A percentile compares a stretch with the other conserved stretches of the same genome.
These are phyloP conservation scores for Drosophila antonietae DNA, from an alignment of 2,888 invertebrate species.

Conservation along the genomic window DNA sequence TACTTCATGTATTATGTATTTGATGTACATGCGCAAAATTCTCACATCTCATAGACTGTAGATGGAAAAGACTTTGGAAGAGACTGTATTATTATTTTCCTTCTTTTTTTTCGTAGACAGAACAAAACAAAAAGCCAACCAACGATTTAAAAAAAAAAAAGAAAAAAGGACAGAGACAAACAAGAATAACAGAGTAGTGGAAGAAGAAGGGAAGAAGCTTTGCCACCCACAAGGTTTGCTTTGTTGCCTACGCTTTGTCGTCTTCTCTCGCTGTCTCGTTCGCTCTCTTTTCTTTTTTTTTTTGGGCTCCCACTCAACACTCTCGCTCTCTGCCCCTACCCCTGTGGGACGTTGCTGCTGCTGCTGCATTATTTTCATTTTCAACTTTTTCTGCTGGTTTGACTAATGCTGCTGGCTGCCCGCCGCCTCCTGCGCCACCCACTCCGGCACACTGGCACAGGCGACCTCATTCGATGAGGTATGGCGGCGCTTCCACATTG, in stretches of 20 bases:
- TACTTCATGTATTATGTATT: conserved; percentile 69
- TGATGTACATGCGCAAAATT: conserved; percentile 80
- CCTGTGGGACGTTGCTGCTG: conserved; percentile 26
- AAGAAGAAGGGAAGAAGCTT: conserved; percentile 20
- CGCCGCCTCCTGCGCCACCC: conserved; percentile 10
- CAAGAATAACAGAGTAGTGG: background rate
- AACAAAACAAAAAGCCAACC: conserved; percentile 51
- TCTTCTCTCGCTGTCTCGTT: conserved; percentile 9
- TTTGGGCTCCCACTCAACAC: conserved; percentile 45
- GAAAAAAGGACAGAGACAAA: conserved; percentile 42
- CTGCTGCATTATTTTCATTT: conserved; percentile 76
- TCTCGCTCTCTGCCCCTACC: conserved; percentile 52
- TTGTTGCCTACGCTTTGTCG: conserved; percentile 44
- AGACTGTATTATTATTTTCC: conserved; percentile 12
- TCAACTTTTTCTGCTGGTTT: conserved; percentile 66
- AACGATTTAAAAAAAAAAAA: conserved; percentile 10
- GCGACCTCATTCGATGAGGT: conserved; percentile 67
- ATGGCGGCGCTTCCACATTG: conserved; percentile 30
- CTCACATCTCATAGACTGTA: conserved; percentile 36
- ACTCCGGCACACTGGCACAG: conserved; percentile 34
- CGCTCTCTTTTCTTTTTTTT: conserved; percentile 16
- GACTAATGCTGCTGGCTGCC: conserved; percentile 17
- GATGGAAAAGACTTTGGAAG: conserved; percentile 32
- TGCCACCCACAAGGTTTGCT: conserved; percentile 35
- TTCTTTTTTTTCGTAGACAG: conserved; percentile 60